phyloP scores from a whole-genome alignment of 2,113 vertebrate species.

The Pachycephala philippinensis region DNA sequence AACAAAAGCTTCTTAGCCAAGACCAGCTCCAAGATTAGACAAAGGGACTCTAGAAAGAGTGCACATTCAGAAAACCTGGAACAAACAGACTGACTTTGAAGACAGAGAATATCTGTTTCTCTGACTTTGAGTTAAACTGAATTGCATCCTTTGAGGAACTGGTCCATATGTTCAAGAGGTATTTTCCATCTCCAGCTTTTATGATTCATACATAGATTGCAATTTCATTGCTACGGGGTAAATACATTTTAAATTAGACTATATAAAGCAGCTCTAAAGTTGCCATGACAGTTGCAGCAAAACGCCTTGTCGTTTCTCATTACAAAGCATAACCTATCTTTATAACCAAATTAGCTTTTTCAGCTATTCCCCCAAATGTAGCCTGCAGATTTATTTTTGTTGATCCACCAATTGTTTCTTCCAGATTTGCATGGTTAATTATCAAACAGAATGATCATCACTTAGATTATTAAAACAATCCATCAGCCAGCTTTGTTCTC shows the following conservation, averaged over 20 bases:
- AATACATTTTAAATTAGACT: slow-evolving; percentile 46
- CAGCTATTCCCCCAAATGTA: not conserved
- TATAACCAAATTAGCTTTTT: slow-evolving; percentile 33
- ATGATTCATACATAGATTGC: not conserved
- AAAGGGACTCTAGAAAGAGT: not conserved
- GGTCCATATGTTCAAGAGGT: not conserved
- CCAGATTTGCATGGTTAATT: slow-evolving; percentile 10
- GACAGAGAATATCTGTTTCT: not conserved
- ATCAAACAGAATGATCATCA: not conserved
- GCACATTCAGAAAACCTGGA: not conserved
- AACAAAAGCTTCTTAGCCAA: not conserved
- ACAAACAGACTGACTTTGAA: not conserved
- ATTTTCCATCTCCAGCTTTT: slow-evolving; percentile 21
- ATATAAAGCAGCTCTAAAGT: not conserved
- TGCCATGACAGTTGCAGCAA: slow-evolving; percentile 29
- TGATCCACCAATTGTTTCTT: slow-evolving; percentile 11
- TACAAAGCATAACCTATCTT: slow-evolving; percentile 32
- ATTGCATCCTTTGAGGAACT: not conserved
- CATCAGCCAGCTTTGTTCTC: not conserved
- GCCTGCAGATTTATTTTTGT: slow-evolving; percentile 27
- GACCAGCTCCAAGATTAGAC: not conserved
- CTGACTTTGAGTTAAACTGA: not conserved
- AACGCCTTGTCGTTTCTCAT: slow-evolving; percentile 10
- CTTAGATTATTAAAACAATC: slow-evolving; percentile 25
- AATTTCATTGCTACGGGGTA: not conserved